Conservation (phyloP, 2,888 invertebrate species). For the Anarsia innoxiella region DNA sequence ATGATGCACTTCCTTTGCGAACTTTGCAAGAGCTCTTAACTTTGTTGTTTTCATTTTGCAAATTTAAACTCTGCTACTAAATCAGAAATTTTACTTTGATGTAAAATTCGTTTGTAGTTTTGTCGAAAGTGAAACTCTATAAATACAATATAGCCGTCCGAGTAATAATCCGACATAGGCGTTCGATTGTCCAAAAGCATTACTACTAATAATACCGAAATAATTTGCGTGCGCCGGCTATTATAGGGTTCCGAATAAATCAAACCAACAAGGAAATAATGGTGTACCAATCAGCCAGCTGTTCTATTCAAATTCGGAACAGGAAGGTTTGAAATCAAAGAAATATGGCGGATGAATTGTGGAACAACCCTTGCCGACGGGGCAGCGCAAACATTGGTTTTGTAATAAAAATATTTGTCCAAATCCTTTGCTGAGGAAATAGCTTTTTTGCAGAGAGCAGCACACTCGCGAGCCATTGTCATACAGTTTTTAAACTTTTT, state of each 20-base stretch:
- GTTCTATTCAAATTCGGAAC: constrained; percentile 52
- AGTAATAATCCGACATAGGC: no score
- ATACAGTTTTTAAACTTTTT: constrained; percentile 43
- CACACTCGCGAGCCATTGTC: constrained; percentile 53
- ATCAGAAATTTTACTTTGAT: no score
- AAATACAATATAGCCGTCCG: no score
- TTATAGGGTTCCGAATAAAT: no score
- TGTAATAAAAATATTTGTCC: constrained; percentile 72
- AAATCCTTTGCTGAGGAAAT: constrained; percentile 55
- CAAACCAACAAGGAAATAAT: constrained; percentile 25
- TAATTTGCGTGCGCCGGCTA: no score
- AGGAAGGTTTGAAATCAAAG: constrained; percentile 49
- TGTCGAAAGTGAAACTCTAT: no score
- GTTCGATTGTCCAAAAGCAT: no score
- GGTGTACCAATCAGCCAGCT: constrained; percentile 41
- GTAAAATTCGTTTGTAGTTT: no score
- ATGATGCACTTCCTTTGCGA: constrained; percentile 44
- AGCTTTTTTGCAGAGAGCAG: constrained; percentile 44
- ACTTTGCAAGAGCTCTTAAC: constrained; percentile 38
- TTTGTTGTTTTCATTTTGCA: constrained; percentile 27
- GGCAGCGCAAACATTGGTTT: constrained; percentile 67
- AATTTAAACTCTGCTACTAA: no score
- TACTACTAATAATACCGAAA: no score
- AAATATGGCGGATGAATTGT: constrained; percentile 53
- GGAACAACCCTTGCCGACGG: constrained; percentile 60